Conservation (phyloP, 1,140 invertebrate genomes). For the Trichogramma pretiosum region DNA sequence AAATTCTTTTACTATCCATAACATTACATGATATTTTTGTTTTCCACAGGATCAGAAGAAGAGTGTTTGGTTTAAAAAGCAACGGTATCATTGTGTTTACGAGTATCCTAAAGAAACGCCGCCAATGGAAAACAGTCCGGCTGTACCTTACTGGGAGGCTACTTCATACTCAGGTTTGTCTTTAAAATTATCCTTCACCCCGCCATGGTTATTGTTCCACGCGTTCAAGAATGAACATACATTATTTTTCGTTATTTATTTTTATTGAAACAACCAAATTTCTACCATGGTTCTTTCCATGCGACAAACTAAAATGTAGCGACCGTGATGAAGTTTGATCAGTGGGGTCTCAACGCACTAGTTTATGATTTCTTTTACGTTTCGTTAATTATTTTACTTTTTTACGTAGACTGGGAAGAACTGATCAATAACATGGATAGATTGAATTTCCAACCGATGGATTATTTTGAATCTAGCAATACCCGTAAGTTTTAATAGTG, state of each 20-base stretch:
- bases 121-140: conserved; percentile 25
- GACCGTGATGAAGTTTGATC: too few relatives aligned
- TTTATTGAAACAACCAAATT: too few relatives aligned
- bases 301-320: too few relatives aligned
- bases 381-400: conserved; percentile 13
- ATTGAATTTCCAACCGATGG: conserved; percentile 37
- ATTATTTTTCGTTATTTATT: conserved; percentile 3
- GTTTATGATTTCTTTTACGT: background rate
- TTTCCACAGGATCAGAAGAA: conserved; percentile 47
- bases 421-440: conserved; percentile 37
- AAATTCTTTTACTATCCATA: background rate
- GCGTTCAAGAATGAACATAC: background rate
- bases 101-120: conserved; percentile 65
- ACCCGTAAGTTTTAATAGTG: conserved; percentile 25
- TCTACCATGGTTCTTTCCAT: too few relatives aligned
- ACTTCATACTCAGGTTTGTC: conserved; percentile 35
- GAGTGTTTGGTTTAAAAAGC: conserved; percentile 69
- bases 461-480: conserved; percentile 38
- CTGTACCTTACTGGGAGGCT: conserved; percentile 34
- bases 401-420: conserved; percentile 38
- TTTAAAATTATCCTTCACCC: too few relatives aligned
- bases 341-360: background rate
- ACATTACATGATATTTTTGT: background rate
- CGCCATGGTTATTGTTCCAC: too few relatives aligned
- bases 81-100: conserved; percentile 73